Conservation (phyloP, 2,888 invertebrate genomes). For the Lithophane ornitopus region DNA sequence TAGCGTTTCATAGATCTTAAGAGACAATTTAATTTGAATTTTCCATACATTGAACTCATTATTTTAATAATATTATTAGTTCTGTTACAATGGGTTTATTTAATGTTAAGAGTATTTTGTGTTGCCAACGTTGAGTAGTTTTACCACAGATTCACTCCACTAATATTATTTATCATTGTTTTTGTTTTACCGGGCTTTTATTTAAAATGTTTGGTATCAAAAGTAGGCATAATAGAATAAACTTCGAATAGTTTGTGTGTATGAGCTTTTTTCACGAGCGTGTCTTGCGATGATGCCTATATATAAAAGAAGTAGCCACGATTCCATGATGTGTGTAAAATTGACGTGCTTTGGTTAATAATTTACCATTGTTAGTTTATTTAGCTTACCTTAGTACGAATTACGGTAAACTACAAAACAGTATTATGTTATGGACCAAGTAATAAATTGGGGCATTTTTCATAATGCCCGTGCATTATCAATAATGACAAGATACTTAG, state of each 20-base stretch:
- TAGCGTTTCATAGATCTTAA: neutral
- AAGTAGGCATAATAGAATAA: slow-evolving; percentile 6
- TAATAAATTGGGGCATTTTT: too few species aligned
- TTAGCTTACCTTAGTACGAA: neutral
- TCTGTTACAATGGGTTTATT: neutral
- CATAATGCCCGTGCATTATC: too few species aligned
- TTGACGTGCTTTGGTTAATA: too few species aligned
- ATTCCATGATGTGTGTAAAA: neutral
- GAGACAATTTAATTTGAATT: neutral
- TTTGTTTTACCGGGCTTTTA: neutral
- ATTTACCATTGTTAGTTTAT: neutral
- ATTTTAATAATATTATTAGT: slow-evolving; percentile 4
- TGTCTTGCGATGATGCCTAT: neutral
- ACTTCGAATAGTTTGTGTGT: neutral
- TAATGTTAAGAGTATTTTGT: slow-evolving; percentile 14
- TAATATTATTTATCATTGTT: slow-evolving; percentile 2
- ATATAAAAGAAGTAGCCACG: neutral
- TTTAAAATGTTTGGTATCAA: neutral
- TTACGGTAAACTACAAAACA: neutral
- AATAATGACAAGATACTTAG: too few species aligned
- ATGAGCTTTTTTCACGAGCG: neutral
- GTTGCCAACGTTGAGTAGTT: slow-evolving; percentile 6
- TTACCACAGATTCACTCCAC: slow-evolving; percentile 3
- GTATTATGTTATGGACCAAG: too few species aligned
- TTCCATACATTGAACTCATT: neutral